phyloP scores from a whole-genome alignment of 2,113 vertebrate genomes.

The Mystacornis crossleyi region DNA sequence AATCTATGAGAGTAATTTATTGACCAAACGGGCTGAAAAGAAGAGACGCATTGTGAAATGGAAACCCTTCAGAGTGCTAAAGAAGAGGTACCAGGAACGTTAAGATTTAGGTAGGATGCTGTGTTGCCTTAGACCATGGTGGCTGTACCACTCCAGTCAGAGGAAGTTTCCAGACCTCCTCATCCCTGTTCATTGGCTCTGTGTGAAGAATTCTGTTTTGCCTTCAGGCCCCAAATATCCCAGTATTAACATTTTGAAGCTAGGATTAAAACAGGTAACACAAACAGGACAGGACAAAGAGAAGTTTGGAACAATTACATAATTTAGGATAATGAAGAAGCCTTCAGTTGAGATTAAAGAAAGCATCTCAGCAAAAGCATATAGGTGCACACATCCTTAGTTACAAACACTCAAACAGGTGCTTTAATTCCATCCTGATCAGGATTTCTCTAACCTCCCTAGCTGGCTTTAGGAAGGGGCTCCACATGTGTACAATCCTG shows the following conservation, averaged over 20 bases:
- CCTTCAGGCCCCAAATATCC: neutral
- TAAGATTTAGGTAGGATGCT: neutral
- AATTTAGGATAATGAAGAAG: neutral
- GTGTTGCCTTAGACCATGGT: neutral
- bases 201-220: neutral
- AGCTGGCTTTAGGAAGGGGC: neutral
- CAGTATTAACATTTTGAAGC: neutral
- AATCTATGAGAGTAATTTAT: neutral
- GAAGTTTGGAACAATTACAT: neutral
- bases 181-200: neutral
- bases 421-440: neutral
- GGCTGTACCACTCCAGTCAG: neutral
- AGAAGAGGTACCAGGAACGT: fast-evolving
- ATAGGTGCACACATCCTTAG: neutral
- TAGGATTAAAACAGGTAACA: neutral
- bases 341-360: neutral
- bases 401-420: neutral
- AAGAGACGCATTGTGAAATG: neutral
- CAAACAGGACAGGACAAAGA: neutral
- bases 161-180: neutral
- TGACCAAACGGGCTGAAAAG: neutral
- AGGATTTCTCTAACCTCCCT: neutral
- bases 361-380: neutral
- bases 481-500: neutral
- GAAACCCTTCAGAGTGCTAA: neutral